Evolutionary conservation across 2,113 vertebrate species (phyloP).

Genomic region (Phaethon lepturus): DNA sequence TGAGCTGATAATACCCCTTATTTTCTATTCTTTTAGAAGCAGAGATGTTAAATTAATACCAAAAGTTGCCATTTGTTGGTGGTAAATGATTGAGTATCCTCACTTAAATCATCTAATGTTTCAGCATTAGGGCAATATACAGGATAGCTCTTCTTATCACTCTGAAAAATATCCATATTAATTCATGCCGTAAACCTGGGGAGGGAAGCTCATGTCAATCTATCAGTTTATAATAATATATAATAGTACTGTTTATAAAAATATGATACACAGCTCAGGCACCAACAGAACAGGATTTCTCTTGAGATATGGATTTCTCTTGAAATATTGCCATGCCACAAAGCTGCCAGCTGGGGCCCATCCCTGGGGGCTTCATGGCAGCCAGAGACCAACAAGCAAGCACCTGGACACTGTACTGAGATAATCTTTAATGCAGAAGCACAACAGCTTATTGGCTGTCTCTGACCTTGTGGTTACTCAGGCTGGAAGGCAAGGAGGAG

Average conservation of each 20-base stretch:
- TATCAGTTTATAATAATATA: neutral
- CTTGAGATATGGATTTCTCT: neutral
- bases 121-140: neutral
- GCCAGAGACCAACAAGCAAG: neutral
- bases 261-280: neutral
- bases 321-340: neutral
- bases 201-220: neutral
- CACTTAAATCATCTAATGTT: neutral
- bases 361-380: neutral
- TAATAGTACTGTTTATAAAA: neutral
- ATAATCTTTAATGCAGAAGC: neutral
- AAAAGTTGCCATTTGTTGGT: neutral
- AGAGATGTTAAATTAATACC: neutral
- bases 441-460: neutral
- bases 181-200: neutral
- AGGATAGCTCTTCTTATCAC: neutral
- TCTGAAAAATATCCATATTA: neutral
- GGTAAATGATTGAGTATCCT: rapidly evolving
- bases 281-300: neutral
- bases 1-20: neutral
- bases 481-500: neutral
- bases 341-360: neutral
- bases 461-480: neutral
- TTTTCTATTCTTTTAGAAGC: neutral
- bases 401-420: neutral